phyloP scores from a whole-genome alignment of 2,113 vertebrate species.

The Hyaena hyaena region DNA sequence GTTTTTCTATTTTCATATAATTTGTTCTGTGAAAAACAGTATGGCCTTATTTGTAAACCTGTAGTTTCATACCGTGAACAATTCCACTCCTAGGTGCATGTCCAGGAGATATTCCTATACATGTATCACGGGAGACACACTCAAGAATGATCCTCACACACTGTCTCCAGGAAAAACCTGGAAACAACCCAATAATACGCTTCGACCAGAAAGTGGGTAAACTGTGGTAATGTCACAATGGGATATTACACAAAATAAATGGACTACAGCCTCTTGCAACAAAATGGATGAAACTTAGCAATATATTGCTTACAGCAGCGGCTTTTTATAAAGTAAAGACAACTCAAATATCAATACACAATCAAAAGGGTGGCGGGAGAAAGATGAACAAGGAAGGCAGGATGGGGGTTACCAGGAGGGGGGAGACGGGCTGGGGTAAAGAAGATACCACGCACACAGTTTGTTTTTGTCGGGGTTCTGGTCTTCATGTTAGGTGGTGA shows the following conservation, averaged over 20 bases:
- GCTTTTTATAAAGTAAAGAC: neutral
- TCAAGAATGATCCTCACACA: neutral
- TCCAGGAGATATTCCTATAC: neutral
- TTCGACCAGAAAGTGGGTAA: neutral
- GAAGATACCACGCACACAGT: neutral
- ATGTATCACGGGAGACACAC: neutral
- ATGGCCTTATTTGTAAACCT: neutral
- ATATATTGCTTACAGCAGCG: neutral
- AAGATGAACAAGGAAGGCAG: neutral
- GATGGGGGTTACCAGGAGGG: neutral
- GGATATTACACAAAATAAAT: neutral
- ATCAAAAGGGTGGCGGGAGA: neutral
- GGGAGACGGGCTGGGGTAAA: neutral
- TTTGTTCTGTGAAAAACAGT: neutral
- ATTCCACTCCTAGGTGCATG: neutral
- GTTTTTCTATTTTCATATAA: neutral
- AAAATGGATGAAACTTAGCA: neutral
- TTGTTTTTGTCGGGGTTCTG: neutral
- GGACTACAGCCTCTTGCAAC: neutral
- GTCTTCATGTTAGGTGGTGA: neutral
- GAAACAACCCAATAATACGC: neutral
- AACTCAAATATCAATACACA: neutral
- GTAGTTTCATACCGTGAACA: neutral
- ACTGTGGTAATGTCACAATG: neutral
- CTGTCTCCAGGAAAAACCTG: neutral